Evolutionary conservation across 2,888 invertebrate species (phyloP).

Genomic region (Euzophera pinguis): DNA sequence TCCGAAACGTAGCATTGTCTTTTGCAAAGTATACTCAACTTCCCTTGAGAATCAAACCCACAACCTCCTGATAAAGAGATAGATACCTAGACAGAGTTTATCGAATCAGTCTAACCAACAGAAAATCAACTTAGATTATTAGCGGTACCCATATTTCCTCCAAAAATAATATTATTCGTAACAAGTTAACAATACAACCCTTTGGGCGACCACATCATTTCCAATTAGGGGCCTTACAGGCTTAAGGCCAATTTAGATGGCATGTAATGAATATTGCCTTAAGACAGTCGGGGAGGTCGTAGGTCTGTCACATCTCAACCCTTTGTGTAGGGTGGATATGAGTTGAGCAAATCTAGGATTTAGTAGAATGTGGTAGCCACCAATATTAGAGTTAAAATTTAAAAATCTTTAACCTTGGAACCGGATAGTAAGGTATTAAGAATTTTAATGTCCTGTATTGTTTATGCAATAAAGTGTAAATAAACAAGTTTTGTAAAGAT

Average conservation of each 20-base stretch:
- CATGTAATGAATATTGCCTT: slow-evolving; percentile 57
- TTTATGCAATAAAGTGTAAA: too few species aligned
- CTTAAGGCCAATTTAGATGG: slow-evolving; percentile 24
- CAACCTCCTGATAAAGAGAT: too few species aligned
- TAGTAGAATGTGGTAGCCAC: background rate
- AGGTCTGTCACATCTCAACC: slow-evolving; percentile 50
- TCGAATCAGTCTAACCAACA: background rate
- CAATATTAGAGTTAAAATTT: too few species aligned
- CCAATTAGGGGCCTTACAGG: slow-evolving; percentile 33
- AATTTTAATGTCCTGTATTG: too few species aligned
- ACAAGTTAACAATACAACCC: slow-evolving; percentile 11
- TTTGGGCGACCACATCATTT: slow-evolving; percentile 25
- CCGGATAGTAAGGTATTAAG: too few species aligned
- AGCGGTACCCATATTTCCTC: background rate
- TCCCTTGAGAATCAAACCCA: too few species aligned
- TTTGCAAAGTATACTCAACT: too few species aligned
- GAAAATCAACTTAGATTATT: background rate
- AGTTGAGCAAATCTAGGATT: background rate
- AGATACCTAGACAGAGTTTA: too few species aligned
- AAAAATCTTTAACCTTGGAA: too few species aligned
- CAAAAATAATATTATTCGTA: background rate
- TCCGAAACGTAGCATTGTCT: too few species aligned
- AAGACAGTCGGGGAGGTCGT: slow-evolving; percentile 37
- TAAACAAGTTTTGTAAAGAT: too few species aligned
- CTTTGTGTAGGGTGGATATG: slow-evolving; percentile 36